These are phyloP conservation scores for Atrina japonica DNA, from an alignment of 2,888 invertebrate species.

Conservation along the genomic window DNA sequence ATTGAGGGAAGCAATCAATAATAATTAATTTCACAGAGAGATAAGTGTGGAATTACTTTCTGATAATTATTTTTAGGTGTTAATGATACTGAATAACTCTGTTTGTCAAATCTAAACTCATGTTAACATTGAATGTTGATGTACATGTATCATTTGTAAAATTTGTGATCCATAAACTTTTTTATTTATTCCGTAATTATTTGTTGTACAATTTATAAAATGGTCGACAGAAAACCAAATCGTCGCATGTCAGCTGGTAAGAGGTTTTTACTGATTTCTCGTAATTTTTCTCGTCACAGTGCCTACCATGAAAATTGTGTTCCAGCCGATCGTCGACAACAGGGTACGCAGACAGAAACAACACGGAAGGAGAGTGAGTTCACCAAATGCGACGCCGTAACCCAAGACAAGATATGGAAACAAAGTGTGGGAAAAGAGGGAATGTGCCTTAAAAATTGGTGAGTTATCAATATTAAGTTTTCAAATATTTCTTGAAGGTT, in stretches of 20 bases:
- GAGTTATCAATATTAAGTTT: no score
- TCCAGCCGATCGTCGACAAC: conserved; percentile 55
- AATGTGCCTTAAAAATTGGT: conserved; percentile 74
- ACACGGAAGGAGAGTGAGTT: conserved; percentile 56
- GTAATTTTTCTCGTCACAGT: conserved; percentile 48
- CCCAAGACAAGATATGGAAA: conserved; percentile 76
- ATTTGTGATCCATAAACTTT: background rate
- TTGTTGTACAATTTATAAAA: background rate
- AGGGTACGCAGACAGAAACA: conserved; percentile 23
- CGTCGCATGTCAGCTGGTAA: background rate
- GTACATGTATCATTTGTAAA: no score
- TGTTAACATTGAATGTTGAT: no score
- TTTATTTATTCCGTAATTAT: background rate
- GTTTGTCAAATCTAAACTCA: no score
- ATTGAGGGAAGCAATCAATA: no score
- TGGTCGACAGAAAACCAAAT: background rate
- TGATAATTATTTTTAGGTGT: no score
- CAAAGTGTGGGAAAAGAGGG: conserved; percentile 69
- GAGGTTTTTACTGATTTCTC: background rate
- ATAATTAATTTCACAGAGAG: no score
- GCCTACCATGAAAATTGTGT: conserved; percentile 71
- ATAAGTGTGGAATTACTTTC: no score
- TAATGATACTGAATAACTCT: no score
- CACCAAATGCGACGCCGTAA: conserved; percentile 69
- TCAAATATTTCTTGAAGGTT: background rate